Evolutionary conservation across 2,113 vertebrate species (phyloP).

Genomic region (Clupea harengus): DNA sequence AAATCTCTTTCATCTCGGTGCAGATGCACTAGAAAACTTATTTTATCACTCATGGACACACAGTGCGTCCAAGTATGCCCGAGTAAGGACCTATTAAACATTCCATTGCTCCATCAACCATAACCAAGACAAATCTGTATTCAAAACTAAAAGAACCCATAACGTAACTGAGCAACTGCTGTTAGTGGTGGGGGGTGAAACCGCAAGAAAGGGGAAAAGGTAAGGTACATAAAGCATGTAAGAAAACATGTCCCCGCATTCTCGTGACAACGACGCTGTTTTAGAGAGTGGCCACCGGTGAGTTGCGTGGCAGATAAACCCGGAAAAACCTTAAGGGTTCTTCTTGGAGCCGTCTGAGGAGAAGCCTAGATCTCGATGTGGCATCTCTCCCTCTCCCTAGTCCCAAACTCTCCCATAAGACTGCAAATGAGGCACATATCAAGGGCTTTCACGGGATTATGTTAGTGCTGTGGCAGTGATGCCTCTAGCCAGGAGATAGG

Average conservation of each 20-base stretch:
- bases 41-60: neutral
- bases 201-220: neutral
- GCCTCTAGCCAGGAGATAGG: constrained; percentile 42
- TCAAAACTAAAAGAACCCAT: neutral
- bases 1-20: neutral
- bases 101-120: neutral
- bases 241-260: neutral
- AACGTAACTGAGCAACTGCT: neutral
- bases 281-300: neutral
- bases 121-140: neutral
- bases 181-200: neutral
- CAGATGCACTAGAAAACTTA: neutral
- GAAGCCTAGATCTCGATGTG: neutral
- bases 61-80: neutral
- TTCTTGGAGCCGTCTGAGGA: neutral
- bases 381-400: neutral
- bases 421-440: constrained; percentile 57
- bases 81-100: neutral
- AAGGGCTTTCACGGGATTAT: constrained; percentile 63
- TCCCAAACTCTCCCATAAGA: constrained; percentile 14
- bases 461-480: constrained; percentile 54
- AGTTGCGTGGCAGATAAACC: neutral
- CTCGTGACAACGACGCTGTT: neutral
- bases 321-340: neutral
- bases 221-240: neutral